These are phyloP conservation scores for Halichoerus grypus DNA, from an alignment of 2,113 vertebrate genomes.

Conservation along the genomic window DNA sequence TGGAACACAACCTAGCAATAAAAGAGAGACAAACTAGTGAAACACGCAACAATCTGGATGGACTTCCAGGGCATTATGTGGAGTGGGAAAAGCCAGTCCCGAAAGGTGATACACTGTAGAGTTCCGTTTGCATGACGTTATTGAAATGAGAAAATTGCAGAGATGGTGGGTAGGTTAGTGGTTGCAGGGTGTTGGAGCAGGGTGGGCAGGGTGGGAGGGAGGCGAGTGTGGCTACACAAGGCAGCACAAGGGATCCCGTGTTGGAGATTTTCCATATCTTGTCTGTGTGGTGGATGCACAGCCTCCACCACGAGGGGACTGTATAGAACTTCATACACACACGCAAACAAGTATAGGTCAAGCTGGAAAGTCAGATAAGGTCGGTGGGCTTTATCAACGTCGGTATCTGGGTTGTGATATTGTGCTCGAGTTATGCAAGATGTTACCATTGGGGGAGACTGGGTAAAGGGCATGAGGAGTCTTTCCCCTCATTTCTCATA, in stretches of 20 bases:
- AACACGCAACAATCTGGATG: not conserved
- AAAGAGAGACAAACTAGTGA: not conserved
- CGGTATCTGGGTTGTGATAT: too few relatives aligned
- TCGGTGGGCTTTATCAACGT: fast-evolving
- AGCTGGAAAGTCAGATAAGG: not conserved
- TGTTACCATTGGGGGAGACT: not conserved
- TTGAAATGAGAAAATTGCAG: not conserved
- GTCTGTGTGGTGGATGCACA: not conserved
- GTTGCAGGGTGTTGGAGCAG: not conserved
- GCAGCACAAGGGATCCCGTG: not conserved
- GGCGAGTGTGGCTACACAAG: not conserved
- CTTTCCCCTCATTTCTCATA: not conserved
- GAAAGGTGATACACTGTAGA: not conserved
- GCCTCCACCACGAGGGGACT: not conserved
- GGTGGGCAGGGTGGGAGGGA: not conserved
- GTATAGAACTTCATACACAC: not conserved
- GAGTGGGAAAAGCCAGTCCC: not conserved
- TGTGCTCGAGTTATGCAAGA: not conserved
- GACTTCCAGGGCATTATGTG: not conserved
- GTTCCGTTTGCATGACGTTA: not conserved
- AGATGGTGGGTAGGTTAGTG: not conserved
- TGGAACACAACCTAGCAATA: not conserved
- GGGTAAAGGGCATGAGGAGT: not conserved
- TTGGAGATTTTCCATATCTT: not conserved
- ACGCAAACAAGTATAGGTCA: not conserved